Percentiles rank a stretch among this genome's conserved stretches.
Evolutionary conservation across 1,140 invertebrate genomes (phyloP).

Genomic region (Mamestra configurata): DNA sequence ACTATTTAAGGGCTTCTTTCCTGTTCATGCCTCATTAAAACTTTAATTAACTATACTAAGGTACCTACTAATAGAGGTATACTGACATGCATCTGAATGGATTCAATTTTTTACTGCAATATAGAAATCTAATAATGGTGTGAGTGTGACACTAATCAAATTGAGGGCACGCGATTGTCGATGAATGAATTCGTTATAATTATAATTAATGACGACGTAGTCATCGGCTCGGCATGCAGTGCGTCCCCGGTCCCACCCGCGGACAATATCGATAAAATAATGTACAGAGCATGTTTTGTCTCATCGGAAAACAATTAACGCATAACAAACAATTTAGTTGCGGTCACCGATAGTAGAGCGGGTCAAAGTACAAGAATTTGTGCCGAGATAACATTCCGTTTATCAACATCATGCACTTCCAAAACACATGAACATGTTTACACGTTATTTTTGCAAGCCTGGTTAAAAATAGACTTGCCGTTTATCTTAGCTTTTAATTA

Average conservation of each 20-base stretch:
- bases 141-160: conserved; percentile 3
- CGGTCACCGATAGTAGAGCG: conserved; percentile 57
- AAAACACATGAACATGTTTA: conserved; percentile 50
- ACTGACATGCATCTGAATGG: conserved; percentile 1
- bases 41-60: conserved; percentile 2
- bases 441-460: conserved; percentile 13
- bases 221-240: conserved; percentile 54
- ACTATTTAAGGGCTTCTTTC: conserved; percentile 49
- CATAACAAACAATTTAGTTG: conserved; percentile 59
- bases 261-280: conserved; percentile 44
- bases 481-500: neutral
- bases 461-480: neutral
- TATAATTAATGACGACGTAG: conserved; percentile 18
- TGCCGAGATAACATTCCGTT: conserved; percentile 63
- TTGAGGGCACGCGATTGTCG: conserved; percentile 15
- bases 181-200: conserved; percentile 31
- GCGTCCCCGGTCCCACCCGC: conserved; percentile 24
- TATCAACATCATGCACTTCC: conserved; percentile 49
- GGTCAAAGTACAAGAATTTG: conserved; percentile 72
- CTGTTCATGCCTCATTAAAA: conserved; percentile 46
- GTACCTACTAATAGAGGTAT: no score
- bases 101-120: neutral
- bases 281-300: conserved; percentile 52
- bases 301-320: conserved; percentile 68
- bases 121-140: conserved; percentile 15